Evolutionary conservation across 2,113 vertebrate species (phyloP).

Genomic region (Chaenogobius annularis): DNA sequence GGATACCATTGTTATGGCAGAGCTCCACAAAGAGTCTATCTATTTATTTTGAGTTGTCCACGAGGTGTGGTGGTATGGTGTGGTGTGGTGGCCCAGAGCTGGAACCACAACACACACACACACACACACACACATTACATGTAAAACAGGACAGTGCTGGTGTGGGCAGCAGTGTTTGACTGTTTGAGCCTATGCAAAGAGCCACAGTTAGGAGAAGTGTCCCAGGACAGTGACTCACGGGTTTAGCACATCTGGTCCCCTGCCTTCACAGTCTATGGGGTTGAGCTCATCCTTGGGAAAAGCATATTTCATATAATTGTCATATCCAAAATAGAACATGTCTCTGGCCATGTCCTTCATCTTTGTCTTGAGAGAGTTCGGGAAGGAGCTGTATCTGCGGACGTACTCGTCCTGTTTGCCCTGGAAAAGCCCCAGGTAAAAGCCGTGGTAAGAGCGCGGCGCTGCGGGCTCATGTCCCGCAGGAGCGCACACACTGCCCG

Average conservation of each 20-base stretch:
- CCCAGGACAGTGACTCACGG: constrained; percentile 81
- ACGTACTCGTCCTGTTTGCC: constrained; percentile 85
- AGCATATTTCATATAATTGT: constrained; percentile 96
- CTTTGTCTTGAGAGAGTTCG: constrained; percentile 80
- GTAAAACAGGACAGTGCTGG: not conserved
- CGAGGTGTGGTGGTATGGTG: not conserved
- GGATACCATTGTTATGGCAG: not conserved
- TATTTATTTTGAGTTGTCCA: not conserved
- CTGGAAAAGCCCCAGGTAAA: constrained; percentile 75
- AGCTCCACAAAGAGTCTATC: too few species aligned
- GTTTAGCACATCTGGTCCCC: constrained; percentile 89
- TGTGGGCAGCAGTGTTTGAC: constrained; percentile 9
- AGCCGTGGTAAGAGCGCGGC: constrained; percentile 71
- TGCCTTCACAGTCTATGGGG: constrained; percentile 90
- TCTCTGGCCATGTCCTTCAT: constrained; percentile 89
- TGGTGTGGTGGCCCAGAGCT: not conserved
- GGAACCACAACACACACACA: not conserved
- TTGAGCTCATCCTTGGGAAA: constrained; percentile 96
- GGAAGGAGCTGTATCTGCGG: constrained; percentile 85
- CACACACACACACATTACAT: not conserved
- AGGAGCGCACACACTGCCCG: constrained; percentile 52
- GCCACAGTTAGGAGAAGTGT: constrained; percentile 11
- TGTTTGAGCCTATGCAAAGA: constrained; percentile 23
- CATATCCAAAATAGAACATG: constrained; percentile 96
- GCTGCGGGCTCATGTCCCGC: constrained; percentile 44